phyloP scores from a whole-genome alignment of 2,797 vertebrate species.

The Denticeps clupeoides region DNA sequence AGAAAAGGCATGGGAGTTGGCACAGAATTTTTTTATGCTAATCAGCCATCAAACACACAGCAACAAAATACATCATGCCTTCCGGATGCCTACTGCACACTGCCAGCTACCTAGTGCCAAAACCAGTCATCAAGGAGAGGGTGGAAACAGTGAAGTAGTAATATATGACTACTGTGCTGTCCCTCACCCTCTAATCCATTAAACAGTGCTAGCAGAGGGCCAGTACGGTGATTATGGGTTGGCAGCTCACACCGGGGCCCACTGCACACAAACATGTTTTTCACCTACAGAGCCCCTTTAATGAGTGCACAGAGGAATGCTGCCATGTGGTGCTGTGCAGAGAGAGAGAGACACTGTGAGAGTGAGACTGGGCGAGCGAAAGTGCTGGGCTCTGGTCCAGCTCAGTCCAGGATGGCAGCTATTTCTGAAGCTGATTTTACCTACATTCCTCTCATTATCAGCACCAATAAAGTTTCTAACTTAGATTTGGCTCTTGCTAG shows the following conservation, averaged over 20 bases:
- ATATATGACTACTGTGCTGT: background rate
- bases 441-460: no score
- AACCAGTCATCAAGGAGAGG: background rate
- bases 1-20: no score
- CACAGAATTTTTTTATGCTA: conserved; percentile 32
- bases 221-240: background rate
- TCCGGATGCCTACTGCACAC: background rate
- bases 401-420: no score
- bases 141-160: background rate
- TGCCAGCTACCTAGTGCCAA: background rate
- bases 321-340: no score
- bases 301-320: no score
- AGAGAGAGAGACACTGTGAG: no score
- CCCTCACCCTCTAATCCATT: background rate
- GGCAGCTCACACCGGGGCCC: background rate
- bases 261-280: background rate
- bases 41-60: conserved; percentile 20
- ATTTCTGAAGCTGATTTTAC: no score
- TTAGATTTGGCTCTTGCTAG: no score
- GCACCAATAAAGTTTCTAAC: no score
- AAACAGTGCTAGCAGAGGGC: conserved; percentile 1
- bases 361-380: no score
- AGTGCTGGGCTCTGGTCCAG: no score
- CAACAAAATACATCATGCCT: background rate
- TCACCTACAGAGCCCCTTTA: no score